phyloP scores from a whole-genome alignment of 2,888 invertebrate genomes.

The Acanthosoma haemorrhoidale region DNA sequence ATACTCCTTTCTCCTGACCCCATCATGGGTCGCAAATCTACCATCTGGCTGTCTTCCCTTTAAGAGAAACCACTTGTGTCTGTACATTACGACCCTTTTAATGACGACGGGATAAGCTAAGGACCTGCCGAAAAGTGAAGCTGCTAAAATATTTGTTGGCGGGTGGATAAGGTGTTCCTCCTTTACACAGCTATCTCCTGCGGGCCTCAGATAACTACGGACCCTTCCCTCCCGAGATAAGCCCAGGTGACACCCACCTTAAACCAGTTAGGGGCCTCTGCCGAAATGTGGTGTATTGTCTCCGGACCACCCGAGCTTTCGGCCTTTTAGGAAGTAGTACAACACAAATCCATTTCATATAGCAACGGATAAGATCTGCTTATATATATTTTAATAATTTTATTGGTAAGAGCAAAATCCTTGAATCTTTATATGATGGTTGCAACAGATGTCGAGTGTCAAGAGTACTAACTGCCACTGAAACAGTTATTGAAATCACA shows the following conservation, averaged over 20 bases:
- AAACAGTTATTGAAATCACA: too few species aligned
- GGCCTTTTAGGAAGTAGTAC: not conserved
- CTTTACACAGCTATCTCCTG: not conserved
- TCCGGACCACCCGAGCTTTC: not conserved
- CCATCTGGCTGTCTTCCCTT: not conserved
- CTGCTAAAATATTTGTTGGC: not conserved
- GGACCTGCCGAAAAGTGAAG: constrained; percentile 6
- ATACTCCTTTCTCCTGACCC: not conserved
- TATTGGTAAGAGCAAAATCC: too few species aligned
- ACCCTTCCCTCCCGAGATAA: not conserved
- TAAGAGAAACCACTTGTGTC: not conserved
- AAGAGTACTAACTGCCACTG: too few species aligned
- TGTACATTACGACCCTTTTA: constrained; percentile 21
- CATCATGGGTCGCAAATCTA: not conserved
- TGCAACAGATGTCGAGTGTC: too few species aligned
- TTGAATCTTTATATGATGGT: too few species aligned
- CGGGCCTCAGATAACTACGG: not conserved
- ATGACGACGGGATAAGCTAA: constrained; percentile 10
- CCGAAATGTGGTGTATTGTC: not conserved
- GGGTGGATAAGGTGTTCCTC: too few species aligned
- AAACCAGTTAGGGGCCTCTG: not conserved
- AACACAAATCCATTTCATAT: not conserved
- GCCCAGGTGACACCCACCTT: not conserved
- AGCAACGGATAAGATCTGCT: not conserved
- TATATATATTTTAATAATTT: not conserved